Base-by-base conservation (phyloP, 1,140 invertebrate genomes). In the Latrodectus geometricus region DNA sequence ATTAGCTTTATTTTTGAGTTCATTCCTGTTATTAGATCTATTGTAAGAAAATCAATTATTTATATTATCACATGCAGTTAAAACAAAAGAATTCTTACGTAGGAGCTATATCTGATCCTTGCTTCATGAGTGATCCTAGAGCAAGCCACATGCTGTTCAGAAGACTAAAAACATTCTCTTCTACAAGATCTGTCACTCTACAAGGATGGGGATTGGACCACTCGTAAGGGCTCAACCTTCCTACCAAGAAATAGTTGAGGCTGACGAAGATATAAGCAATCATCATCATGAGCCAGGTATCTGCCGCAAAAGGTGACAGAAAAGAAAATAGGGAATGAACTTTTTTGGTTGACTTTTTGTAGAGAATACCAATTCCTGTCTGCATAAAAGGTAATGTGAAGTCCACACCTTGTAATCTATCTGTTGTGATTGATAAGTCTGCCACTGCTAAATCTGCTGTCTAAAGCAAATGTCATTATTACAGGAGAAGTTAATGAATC, bases 251-350 rank as follows among this genome's bases (percentile, higher is more conserved):
- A 11, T 98, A 94, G n/a, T 98, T 92, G n/a, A 97, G 94, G 0
- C 97, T 97, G 8, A 98, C 97, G 8, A 96, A 96, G 72, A 98
- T 92, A 91, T 98, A 98, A 52, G 97, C 96, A 1, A 96, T 96
- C 0, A 95, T 95, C 95, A 98, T 97, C 91, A 97, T 97, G 89
- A 98, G 96, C 97, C 97, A 99, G 72, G 98, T 97, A 89, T 97
- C 96, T 56, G 97, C 91, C 12, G 96, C 97, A 5, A 98, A 92
- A 0, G 97, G 97, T 35, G 96, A 97, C 81, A 98, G 92, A 90
- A 98, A 98, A 0, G 96, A 97, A 92, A 98, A 97, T 81, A 98
- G 92, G 92, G 96, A 96, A 0, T 96, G 96, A 1, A 96, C 94
- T 90, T 98, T 96, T 89, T 96, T 97, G 78, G 95, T 91, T 65